Evolutionary conservation across 2,113 vertebrate genomes (phyloP).

Genomic region (Poicephalus gulielmi): DNA sequence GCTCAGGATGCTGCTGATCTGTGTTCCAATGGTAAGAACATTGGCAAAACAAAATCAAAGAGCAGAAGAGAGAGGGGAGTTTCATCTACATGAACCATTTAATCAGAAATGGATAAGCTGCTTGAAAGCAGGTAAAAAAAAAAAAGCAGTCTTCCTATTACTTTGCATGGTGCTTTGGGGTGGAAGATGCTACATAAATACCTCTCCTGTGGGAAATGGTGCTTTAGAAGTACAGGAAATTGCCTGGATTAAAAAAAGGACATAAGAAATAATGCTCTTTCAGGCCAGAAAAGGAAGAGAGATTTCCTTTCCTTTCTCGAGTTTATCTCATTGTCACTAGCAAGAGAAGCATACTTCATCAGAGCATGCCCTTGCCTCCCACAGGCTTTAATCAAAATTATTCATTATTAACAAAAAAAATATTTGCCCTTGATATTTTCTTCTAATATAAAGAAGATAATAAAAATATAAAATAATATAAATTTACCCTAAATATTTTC

Average conservation of each 20-base stretch:
- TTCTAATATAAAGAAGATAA: no score
- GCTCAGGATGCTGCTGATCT: not conserved
- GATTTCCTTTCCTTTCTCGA: slow-evolving; percentile 2
- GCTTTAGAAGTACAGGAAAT: slow-evolving; percentile 23
- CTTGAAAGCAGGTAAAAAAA: not conserved
- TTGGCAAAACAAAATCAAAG: not conserved
- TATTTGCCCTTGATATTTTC: not conserved
- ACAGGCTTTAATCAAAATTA: not conserved
- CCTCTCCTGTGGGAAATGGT: not conserved
- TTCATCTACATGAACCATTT: not conserved
- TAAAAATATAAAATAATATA: no score
- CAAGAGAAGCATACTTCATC: not conserved
- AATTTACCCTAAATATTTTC: not conserved
- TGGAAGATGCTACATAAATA: slow-evolving; percentile 3
- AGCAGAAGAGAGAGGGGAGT: not conserved
- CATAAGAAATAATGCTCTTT: not conserved
- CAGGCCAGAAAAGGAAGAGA: not conserved
- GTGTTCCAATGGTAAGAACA: not conserved
- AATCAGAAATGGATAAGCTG: not conserved
- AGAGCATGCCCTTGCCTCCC: not conserved
- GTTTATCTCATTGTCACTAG: not conserved
- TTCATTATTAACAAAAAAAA: not conserved
- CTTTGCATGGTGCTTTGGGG: not conserved
- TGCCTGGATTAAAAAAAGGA: not conserved
- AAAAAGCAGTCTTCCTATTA: not conserved